Conservation (phyloP, 1,140 invertebrate species). For the Homarus americanus region DNA sequence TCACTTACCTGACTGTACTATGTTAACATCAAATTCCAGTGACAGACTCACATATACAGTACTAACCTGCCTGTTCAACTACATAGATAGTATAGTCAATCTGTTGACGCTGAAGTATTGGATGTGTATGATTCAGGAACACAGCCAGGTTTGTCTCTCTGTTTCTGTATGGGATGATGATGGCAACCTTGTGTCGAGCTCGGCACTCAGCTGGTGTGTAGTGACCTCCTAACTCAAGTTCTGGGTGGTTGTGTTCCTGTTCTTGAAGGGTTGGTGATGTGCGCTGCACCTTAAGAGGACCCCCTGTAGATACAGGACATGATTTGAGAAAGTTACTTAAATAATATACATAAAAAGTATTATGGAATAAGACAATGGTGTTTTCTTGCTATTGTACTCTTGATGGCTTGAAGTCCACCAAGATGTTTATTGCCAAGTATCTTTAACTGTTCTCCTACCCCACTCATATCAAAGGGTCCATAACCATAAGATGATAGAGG, state of each 20-base stretch:
- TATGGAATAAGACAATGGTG: too few relatives aligned
- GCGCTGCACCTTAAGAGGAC: constrained; percentile 35
- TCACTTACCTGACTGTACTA: too few relatives aligned
- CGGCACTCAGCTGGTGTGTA: constrained; percentile 87
- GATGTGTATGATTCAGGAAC: constrained; percentile 77
- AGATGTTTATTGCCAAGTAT: too few relatives aligned
- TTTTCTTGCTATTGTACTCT: too few relatives aligned
- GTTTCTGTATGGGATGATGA: constrained; percentile 93
- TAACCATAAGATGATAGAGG: too few relatives aligned
- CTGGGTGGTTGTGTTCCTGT: constrained; percentile 34
- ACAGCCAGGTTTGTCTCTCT: constrained; percentile 83
- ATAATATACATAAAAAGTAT: too few relatives aligned
- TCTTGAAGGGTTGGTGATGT: constrained; percentile 37
- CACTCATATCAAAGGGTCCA: too few relatives aligned
- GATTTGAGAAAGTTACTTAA: too few relatives aligned
- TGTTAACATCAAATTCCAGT: too few relatives aligned
- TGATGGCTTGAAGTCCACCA: too few relatives aligned
- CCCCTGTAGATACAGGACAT: constrained; percentile 36
- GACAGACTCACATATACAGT: background rate
- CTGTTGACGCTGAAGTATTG: constrained; percentile 92
- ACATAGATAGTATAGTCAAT: constrained; percentile 96
- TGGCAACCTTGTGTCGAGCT: constrained; percentile 88
- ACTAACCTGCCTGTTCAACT: constrained; percentile 89
- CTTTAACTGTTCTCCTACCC: too few relatives aligned
- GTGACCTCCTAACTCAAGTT: constrained; percentile 82